Evolutionary conservation across 1,140 invertebrate genomes (phyloP), one percentile per base, ranked within the genome.

Genomic region (Aricia agestis): DNA sequence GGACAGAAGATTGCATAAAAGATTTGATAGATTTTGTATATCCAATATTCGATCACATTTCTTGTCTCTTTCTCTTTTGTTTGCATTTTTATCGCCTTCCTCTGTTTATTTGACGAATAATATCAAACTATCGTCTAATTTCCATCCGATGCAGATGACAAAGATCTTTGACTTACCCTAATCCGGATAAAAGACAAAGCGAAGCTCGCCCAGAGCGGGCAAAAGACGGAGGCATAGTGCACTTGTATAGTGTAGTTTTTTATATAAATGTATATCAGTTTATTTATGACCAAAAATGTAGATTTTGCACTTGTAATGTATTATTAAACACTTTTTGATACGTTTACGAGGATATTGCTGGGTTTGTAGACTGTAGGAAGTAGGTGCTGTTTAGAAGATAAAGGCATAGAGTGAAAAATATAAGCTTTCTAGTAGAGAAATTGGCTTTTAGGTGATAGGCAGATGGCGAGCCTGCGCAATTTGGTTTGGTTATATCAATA

Each of bases 221-320:
- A 18, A 17, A 6, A 59, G 58, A 1, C 58, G 31, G 18, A 41
- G 17, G 36, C 19, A 36, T 61, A 18, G 42, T 36, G 67, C 18
- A 68, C 67, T 68, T 69, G 57, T 68, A 59, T 69, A 69, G 57
- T 31, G 59, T 69, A 61, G 57, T 36, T 69, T 61, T 68, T 69
- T 69, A 69, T 69, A 69, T 69, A 69, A 69, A 68, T 90, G 85
- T 90, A 87, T 86, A 88, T 88, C 83, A 84, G 80, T 86, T 85
- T 86, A 86, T 87, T 85, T 87, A 85, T 90, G 85, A 87, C 86
- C 85, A 90, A 90, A 87, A 86, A 86, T 84, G 79, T 90, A 88
- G 87, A 88, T 87, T 88, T 86, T 87, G 85, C 86, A 88, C 85
- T 79, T 76, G 76, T 82, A 78, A 76, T 76, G 74, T 76, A 81